Base-by-base conservation (phyloP, 2,888 invertebrate species). In the Aromia moschata region DNA sequence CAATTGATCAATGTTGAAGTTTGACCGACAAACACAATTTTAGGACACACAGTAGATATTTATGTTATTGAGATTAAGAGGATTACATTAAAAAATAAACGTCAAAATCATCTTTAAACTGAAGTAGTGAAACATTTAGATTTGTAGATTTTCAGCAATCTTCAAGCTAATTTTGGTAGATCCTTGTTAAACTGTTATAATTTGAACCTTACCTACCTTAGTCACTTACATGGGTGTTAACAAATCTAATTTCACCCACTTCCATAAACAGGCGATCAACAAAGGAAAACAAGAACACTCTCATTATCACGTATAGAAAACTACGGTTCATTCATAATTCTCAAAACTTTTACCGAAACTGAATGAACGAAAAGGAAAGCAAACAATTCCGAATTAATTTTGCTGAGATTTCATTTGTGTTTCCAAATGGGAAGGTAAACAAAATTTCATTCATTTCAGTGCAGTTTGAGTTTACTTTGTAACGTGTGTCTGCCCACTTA, bases 331-430 rank as follows among this genome's bases (percentile, higher is more conserved):
- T n/a, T n/a, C n/a, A n/a, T n/a, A n/a, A n/a, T n/a, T 25, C 7
- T 25, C 7, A 7, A 25, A 7, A 7, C 25, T 25, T 25, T 25
- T 25, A 25, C 25, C 25, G 25, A 25, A 25, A 25, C n/a, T 25
- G 25, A 25, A 25, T 25, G 10, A 40, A 40, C 11, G 18, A 40
- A 17, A 40, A 40, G 40, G 10, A 18, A n/a, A 40, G 40, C 17
- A 40, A 40, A 40, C 16, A 40, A 2, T n/a, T 5, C 11, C 16
- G 10, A 9, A 1, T 11, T 40, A 17, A 40, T 18, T 40, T 40
- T 40, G 18, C 40, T 17, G 17, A 40, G 15, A 40, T 40, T 17
- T 40, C 40, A 16, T 11, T 11, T 40, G 10, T 16, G 7, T 7
- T 15, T 14, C 16, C 37, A 37, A 37, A 16, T 16, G 4, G 15